These are phyloP conservation scores for Tylochromis polylepis DNA, from an alignment of 2,113 vertebrate species.

Conservation along the genomic window DNA sequence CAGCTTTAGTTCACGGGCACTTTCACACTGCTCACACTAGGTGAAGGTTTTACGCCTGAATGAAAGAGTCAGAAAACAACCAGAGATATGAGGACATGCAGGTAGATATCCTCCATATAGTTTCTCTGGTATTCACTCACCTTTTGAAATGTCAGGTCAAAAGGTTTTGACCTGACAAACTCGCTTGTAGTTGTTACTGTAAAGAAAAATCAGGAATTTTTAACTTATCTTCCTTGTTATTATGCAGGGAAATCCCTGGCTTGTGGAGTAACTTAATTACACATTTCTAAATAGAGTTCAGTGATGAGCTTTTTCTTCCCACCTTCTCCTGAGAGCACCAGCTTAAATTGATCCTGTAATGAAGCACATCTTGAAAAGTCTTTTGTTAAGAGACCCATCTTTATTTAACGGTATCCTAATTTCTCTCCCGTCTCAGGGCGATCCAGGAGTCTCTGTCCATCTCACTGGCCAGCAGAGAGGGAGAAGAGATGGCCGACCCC, in stretches of 20 bases:
- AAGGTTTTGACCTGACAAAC: background rate
- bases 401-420: background rate
- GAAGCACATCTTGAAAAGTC: background rate
- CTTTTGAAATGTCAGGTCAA: background rate
- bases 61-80: background rate
- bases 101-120: background rate
- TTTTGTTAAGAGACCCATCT: background rate
- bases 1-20: background rate
- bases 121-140: background rate
- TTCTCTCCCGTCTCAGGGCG: conserved; percentile 66
- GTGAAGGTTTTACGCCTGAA: fast-evolving
- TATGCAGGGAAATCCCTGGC: background rate
- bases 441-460: conserved; percentile 89
- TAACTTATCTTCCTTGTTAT: background rate
- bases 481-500: conserved; percentile 47
- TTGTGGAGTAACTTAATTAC: conserved; percentile 39
- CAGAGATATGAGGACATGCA: background rate
- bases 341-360: conserved; percentile 21
- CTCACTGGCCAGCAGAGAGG: conserved; percentile 63
- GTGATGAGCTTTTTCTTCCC: conserved; percentile 34
- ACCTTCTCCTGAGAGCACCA: conserved; percentile 23
- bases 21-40: background rate
- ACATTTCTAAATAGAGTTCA: conserved; percentile 24
- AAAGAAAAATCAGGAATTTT: background rate
- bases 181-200: background rate